Evolutionary conservation across 2,797 vertebrate genomes (phyloP), one percentile per base, ranked within the genome.

Genomic region (Xyrichtys novacula): DNA sequence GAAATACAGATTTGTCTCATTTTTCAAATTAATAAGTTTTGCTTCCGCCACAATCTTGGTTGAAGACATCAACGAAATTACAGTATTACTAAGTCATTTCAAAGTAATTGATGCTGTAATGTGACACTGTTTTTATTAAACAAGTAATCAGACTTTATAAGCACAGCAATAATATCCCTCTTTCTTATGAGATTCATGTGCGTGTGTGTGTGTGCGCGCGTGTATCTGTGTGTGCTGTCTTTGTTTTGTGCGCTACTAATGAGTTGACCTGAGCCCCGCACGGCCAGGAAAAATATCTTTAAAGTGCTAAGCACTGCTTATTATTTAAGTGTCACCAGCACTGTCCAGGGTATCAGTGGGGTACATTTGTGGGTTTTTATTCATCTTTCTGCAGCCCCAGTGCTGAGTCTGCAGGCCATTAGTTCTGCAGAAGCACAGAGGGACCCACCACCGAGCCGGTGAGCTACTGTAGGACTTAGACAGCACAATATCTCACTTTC

Each of bases 301-400:
- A 84, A 84, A 84, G 86, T 53, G 82, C 87, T 91, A 90, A 95
- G 88, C 92, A 91, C 78, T 77, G 84, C 86, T 92, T 94, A 92
- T 93, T 93, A 92, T 94, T 90, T 93, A 67, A 63, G 74, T 89
- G 90, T 80, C 68, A 85, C 89, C 81, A 81, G 59, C 60, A 40
- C 74, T 79, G 86, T 90, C 85, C 85, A 65, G 66, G 66, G 71
- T 88, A 85, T 92, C 87, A 89, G 85, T 84, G 69, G 86, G 57
- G 83, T 85, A 88, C 84, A n/a, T 91, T 87, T 76, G 9, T 85
- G 71, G 53, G 53, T 44, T 82, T 83, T 55, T 78, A 73, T 85
- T 81, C 80, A 81, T 87, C 71, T 82, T 81, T 76, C 53, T 76
- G 57, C 74, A 28, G 38, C 67, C 67, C 50, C 58, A 47, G 20